These are phyloP conservation scores for Scarus forsteni DNA, from an alignment of 2,797 vertebrate species.

Conservation along the genomic window DNA sequence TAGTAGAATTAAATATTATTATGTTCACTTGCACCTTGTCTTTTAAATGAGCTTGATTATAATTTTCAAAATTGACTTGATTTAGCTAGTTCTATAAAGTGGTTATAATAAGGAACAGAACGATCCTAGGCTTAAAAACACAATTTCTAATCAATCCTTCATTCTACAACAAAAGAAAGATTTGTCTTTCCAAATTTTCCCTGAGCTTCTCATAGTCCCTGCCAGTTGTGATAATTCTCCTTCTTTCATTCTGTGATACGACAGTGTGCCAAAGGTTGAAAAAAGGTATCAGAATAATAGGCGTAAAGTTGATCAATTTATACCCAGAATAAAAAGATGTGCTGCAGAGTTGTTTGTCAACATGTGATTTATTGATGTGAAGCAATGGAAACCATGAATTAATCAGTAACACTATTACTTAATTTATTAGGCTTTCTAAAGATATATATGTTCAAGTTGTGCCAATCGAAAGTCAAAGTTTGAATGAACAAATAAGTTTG, in stretches of 20 bases:
- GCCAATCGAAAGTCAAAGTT: neutral
- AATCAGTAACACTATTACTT: too few relatives aligned
- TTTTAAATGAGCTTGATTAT: too few relatives aligned
- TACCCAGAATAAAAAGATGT: neutral
- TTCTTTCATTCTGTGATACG: neutral
- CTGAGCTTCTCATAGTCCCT: neutral
- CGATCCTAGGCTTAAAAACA: too few relatives aligned
- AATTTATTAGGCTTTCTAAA: too few relatives aligned
- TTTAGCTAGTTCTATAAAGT: too few relatives aligned
- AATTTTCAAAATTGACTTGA: too few relatives aligned
- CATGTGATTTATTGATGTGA: neutral
- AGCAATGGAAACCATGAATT: neutral
- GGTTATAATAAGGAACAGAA: too few relatives aligned
- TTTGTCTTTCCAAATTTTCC: neutral
- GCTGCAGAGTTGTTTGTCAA: slow-evolving; percentile 8
- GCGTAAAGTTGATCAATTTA: neutral
- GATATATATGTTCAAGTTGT: neutral
- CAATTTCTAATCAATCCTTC: too few relatives aligned
- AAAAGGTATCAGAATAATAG: neutral
- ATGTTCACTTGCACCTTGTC: too few relatives aligned
- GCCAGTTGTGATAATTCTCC: neutral
- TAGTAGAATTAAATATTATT: too few relatives aligned
- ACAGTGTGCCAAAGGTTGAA: neutral
- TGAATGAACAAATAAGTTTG: too few relatives aligned
- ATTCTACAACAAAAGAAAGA: too few relatives aligned